Evolutionary conservation across 2,888 invertebrate species (phyloP), one percentile per base, ranked within the genome.

Genomic region (Nomada flava): DNA sequence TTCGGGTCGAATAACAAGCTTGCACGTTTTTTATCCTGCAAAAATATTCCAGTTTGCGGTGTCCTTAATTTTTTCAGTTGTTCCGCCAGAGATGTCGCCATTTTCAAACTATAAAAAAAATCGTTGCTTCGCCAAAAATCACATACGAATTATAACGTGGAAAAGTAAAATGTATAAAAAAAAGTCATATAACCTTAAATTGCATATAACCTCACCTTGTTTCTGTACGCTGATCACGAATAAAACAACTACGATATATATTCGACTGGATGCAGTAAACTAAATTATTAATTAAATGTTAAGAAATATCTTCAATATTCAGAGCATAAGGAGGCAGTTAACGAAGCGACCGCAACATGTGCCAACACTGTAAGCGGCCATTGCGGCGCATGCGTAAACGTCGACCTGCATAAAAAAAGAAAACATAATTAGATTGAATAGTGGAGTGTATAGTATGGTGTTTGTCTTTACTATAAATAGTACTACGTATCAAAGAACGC

Each of bases 1-100:
- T 97, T 97, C 0, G 97, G 96, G 90, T 98, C 97, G 93, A 99
- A 99, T 1, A 99, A 94, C 86, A 99, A 95, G 0, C 99, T 99
- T 15, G 96, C 95, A 64, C 96, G 95, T 89, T 95, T 96, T 88
- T 96, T 96, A 75, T 96, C 95, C 90, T 96, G 96, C 69, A 95
- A 94, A 50, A 97, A 94, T 5, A 96, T 92, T 2, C 95, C 93
- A 0, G 97, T 96, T 93, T 98, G 97, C 0, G 98, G 98, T 2
- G 96, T 95, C 59, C 96, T 95, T 73, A 98, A 95, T 80, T 95
- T 96, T 89, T 96, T 95, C 52, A 98, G 94, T 94, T 98, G 98
- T 87, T 97, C 96, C 65, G 96, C 96, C 92, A 98, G 94, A 36
- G 97, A 96, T 53, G 98, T 97, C 42, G 69, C 52, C 89, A 89